Base-by-base conservation (phyloP, 2,888 invertebrate genomes). In the Nomada hirtipes region DNA sequence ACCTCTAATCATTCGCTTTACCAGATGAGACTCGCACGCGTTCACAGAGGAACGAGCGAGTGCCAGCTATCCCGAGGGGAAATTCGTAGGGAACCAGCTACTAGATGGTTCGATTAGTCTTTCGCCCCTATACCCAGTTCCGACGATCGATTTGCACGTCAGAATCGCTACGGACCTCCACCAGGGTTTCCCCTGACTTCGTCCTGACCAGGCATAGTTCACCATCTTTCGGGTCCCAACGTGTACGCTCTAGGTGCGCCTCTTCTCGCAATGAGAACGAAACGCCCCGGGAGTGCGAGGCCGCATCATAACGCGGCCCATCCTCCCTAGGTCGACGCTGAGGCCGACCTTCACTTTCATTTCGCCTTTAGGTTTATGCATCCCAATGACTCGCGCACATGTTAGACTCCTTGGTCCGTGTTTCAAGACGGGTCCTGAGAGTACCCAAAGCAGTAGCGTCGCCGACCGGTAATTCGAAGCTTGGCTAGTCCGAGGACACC, bases 101-200 rank as follows among this genome's bases (percentile, higher is more conserved):
- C 95, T 96, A 96, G 96, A 96, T 96, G 96, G 96, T 96, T 96
- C 95, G 96, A 96, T 96, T 96, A 95, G 95, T 95, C 95, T 95
- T 95, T 95, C 95, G 95, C 95, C 96, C 96, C n/a, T 96, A 96
- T 96, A 96, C 96, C 95, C 96, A 96, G 95, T 95, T 96, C 95
- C 94, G 95, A 96, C 95, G 96, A 96, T 96, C 96, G 96, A 96
- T 96, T 96, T 96, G 96, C 96, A 96, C 96, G 96, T 96, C 96
- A 90, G 89, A 90, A 95, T 95, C 95, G 69, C 95, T 95, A 95
- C 95, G 95, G 95, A 96, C 95, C 96, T 96, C 96, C 96, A 96
- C 96, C 95, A 96, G 96, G 95, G 47, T 36, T 76, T 69, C 69
- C 44, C 29, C 55, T 47, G 69, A 42, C 96, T 96, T 96, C 95